phyloP scores from a whole-genome alignment of 2,113 vertebrate genomes.

The Neotoma lepida region DNA sequence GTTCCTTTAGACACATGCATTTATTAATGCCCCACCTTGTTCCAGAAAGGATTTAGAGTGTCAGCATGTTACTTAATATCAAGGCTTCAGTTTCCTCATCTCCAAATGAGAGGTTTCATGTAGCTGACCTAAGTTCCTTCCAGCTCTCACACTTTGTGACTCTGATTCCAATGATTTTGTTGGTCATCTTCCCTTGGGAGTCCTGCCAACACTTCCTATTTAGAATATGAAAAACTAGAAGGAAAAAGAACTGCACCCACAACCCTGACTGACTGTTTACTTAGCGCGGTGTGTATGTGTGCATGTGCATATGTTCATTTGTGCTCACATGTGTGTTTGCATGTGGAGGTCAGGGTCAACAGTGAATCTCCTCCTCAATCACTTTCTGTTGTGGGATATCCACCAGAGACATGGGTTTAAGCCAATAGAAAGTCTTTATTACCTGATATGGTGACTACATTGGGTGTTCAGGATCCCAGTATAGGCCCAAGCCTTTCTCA shows the following conservation, averaged over 20 bases:
- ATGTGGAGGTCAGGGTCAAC: not conserved
- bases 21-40: slow-evolving; percentile 69
- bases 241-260: not conserved
- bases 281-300: not conserved
- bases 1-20: slow-evolving; percentile 46
- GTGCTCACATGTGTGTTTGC: not conserved
- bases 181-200: slow-evolving; percentile 21
- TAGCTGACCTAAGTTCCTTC: slow-evolving; percentile 11
- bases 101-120: slow-evolving; percentile 23
- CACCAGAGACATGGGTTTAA: not conserved
- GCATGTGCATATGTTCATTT: not conserved
- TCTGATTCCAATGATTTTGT: slow-evolving; percentile 43
- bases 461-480: not conserved
- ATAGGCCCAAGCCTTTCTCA: not conserved
- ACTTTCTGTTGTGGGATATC: not conserved
- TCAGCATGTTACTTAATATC: slow-evolving; percentile 61
- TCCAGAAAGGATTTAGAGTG: slow-evolving; percentile 69
- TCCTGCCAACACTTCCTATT: slow-evolving; percentile 17
- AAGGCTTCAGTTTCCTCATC: slow-evolving; percentile 55
- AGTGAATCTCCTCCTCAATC: not conserved
- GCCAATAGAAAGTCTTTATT: not conserved
- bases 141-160: slow-evolving; percentile 19
- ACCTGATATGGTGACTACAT: not conserved
- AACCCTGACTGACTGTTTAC: no score
- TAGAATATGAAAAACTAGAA: slow-evolving; percentile 26